These are phyloP conservation scores for Odobenus rosmarus DNA, from an alignment of 2,113 vertebrate species.

Conservation along the genomic window DNA sequence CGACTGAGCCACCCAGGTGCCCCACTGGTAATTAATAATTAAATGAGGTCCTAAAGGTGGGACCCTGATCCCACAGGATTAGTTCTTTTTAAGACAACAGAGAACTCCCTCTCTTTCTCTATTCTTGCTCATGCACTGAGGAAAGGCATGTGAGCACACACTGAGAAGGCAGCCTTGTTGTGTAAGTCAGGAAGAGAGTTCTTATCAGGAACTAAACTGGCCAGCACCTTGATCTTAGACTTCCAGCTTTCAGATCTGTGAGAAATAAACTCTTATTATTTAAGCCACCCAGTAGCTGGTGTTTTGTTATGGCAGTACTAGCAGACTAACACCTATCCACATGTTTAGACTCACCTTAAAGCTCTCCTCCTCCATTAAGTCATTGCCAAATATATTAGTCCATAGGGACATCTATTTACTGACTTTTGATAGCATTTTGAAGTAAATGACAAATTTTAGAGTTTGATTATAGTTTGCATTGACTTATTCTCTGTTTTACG, in stretches of 20 bases:
- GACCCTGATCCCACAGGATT: background rate
- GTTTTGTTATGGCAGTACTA: background rate
- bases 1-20: background rate
- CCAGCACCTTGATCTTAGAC: background rate
- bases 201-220: background rate
- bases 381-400: background rate
- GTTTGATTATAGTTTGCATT: background rate
- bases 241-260: background rate
- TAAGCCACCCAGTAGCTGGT: background rate
- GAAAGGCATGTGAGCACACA: background rate
- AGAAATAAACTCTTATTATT: background rate
- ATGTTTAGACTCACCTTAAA: background rate
- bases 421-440: background rate
- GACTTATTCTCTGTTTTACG: background rate
- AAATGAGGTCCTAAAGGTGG: background rate
- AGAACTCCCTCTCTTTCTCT: background rate
- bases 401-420: background rate
- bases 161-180: background rate
- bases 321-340: background rate
- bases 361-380: background rate
- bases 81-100: background rate
- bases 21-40: background rate
- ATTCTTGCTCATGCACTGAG: background rate
- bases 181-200: background rate
- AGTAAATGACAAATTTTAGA: background rate